These are phyloP conservation scores for Cephalophus harveyi DNA, from an alignment of 2,113 vertebrate genomes.

Conservation along the genomic window DNA sequence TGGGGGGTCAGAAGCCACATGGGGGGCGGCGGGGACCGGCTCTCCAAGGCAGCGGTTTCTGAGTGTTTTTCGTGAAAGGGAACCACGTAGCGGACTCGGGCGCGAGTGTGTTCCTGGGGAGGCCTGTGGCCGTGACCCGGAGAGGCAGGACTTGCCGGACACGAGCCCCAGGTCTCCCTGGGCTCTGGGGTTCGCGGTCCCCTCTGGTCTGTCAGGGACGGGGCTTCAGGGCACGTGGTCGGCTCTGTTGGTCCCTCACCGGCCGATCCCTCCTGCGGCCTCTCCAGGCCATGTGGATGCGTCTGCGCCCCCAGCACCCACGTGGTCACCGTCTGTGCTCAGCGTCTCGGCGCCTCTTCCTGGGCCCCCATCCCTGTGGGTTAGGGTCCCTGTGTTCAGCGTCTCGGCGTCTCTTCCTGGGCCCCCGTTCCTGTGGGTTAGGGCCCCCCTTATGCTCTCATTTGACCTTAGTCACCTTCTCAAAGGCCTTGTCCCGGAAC, in stretches of 20 bases:
- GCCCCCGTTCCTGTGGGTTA: accelerated
- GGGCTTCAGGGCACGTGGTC: accelerated
- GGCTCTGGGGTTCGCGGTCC: neutral
- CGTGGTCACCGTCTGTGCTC: accelerated
- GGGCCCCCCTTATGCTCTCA: neutral
- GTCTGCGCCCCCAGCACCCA: accelerated
- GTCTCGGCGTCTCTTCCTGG: neutral
- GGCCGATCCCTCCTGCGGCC: accelerated
- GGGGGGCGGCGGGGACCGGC: accelerated
- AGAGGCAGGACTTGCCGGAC: neutral
- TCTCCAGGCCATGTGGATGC: accelerated
- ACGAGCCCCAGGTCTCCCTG: neutral
- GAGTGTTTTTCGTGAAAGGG: neutral
- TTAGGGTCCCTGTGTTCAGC: neutral
- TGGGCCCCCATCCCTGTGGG: accelerated
- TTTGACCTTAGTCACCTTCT: neutral
- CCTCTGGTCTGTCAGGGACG: accelerated
- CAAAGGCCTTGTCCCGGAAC: too few species aligned
- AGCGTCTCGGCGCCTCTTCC: neutral
- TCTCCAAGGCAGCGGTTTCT: accelerated
- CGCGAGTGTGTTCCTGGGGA: accelerated
- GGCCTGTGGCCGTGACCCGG: accelerated
- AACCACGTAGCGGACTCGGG: accelerated
- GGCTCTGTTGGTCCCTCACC: neutral
- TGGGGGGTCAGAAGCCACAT: accelerated